These are phyloP conservation scores for Stenopsyche tienmushanensis DNA, from an alignment of 1,140 invertebrate genomes.

Conservation along the genomic window DNA sequence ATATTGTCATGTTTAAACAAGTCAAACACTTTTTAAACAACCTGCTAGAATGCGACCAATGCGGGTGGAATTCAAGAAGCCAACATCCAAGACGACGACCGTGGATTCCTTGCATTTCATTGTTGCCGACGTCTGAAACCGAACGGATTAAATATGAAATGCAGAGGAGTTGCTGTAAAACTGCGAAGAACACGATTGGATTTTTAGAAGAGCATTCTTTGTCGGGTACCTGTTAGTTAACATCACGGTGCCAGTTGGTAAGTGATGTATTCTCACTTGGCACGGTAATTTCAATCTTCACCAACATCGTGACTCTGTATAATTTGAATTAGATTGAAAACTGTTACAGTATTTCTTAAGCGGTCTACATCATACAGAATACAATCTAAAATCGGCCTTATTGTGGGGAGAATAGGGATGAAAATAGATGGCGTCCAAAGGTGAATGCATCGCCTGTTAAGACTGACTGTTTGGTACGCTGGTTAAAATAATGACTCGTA, in stretches of 20 bases:
- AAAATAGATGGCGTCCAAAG: no score
- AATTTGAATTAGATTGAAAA: slow-evolving; percentile 15
- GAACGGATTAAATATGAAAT: background rate
- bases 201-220: background rate
- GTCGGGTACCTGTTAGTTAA: background rate
- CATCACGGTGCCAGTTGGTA: background rate
- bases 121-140: background rate
- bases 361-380: background rate
- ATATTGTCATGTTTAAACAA: background rate
- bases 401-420: no score
- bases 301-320: slow-evolving; percentile 3
- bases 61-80: background rate
- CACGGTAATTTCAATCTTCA: background rate
- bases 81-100: background rate
- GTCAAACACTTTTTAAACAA: background rate
- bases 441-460: background rate
- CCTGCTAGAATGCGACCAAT: background rate
- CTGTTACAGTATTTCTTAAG: background rate
- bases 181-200: background rate
- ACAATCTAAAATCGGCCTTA: no score
- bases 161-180: background rate
- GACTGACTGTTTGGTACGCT: background rate
- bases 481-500: slow-evolving; percentile 1
- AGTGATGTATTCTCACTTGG: slow-evolving; percentile 2
- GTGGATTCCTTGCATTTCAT: background rate